Conservation (phyloP, 2,888 invertebrate genomes). For the Zhuqinia jingwanae region DNA sequence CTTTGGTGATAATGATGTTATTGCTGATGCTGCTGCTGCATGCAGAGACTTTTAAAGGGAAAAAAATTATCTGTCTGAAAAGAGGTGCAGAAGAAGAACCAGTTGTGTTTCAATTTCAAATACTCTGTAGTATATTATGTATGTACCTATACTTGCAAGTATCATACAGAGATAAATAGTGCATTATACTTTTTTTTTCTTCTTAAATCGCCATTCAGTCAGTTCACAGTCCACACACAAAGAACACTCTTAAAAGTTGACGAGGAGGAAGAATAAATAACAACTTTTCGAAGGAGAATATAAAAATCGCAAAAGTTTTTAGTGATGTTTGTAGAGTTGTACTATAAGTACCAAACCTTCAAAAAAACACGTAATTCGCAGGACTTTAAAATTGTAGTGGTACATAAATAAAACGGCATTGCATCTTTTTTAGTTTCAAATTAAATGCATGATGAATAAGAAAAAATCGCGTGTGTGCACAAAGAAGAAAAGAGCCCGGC, state of each 20-base stretch:
- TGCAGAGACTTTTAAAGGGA: neutral
- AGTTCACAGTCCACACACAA: too few relatives aligned
- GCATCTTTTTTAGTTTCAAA: neutral
- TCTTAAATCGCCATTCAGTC: too few relatives aligned
- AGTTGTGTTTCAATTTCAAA: conserved; percentile 49
- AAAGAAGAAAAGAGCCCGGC: neutral
- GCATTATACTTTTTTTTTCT: neutral
- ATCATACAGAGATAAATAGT: conserved; percentile 17
- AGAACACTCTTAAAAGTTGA: neutral
- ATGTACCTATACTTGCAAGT: neutral
- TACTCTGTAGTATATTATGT: too few relatives aligned
- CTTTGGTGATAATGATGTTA: neutral
- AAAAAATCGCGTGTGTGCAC: neutral
- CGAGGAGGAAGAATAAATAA: conserved; percentile 29
- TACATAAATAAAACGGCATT: neutral
- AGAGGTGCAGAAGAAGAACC: conserved; percentile 56
- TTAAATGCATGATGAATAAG: neutral
- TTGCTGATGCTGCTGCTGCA: conserved; percentile 12
- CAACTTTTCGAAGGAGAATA: conserved; percentile 27
- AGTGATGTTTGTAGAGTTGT: neutral
- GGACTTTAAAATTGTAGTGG: neutral
- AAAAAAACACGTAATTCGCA: neutral
- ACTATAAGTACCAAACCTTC: neutral
- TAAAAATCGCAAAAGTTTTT: conserved; percentile 25
- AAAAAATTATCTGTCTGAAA: conserved; percentile 35